Conservation (phyloP, 2,797 vertebrate genomes). For the Hippopotamyrus pictus region DNA sequence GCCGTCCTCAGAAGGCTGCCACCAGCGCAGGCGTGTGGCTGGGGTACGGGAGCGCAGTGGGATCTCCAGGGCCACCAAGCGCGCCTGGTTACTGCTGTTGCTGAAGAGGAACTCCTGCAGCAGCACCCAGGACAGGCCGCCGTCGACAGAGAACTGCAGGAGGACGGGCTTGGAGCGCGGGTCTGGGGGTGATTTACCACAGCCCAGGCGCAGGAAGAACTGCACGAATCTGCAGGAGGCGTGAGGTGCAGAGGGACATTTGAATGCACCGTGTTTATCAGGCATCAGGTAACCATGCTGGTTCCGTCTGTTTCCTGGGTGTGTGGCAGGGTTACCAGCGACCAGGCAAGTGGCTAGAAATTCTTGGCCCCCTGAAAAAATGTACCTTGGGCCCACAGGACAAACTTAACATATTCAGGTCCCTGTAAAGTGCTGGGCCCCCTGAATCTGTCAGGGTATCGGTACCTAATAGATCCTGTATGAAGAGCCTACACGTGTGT, state of each 20-base stretch:
- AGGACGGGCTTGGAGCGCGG: slow-evolving; percentile 91
- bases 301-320: background rate
- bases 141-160: slow-evolving; percentile 88
- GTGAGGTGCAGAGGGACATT: background rate
- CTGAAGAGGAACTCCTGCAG: slow-evolving; percentile 96
- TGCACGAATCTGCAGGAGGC: slow-evolving; percentile 79
- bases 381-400: background rate
- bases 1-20: slow-evolving; percentile 91
- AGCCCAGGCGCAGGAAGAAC: slow-evolving; percentile 94
- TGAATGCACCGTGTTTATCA: background rate
- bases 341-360: background rate
- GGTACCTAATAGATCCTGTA: background rate
- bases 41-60: slow-evolving; percentile 81
- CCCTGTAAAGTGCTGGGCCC: background rate
- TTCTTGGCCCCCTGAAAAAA: background rate
- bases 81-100: slow-evolving; percentile 89
- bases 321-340: background rate
- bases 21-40: slow-evolving; percentile 90
- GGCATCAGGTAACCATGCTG: background rate
- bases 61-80: slow-evolving; percentile 88
- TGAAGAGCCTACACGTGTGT: slow-evolving; percentile 32
- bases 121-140: slow-evolving; percentile 83
- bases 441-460: background rate
- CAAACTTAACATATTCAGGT: background rate
- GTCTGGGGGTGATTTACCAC: slow-evolving; percentile 89